These are phyloP conservation scores for Smutsia temminckii DNA, from an alignment of 2,797 vertebrate species.

Conservation along the genomic window DNA sequence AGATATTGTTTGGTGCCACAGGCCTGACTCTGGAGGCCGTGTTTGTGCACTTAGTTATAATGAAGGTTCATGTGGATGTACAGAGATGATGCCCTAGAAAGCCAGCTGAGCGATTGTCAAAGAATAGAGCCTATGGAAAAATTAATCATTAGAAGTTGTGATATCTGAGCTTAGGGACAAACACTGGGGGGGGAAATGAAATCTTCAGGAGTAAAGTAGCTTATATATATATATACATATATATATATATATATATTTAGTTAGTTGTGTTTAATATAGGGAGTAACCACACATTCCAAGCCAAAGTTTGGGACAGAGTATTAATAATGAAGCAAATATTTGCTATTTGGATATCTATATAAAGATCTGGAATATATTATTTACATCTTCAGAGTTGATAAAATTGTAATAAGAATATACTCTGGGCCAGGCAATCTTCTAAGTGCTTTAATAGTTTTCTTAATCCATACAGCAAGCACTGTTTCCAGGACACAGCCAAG, in stretches of 20 bases:
- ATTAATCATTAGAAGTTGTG: background rate
- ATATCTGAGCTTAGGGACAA: background rate
- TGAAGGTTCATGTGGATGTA: background rate
- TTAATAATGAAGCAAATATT: background rate
- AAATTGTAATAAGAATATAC: background rate
- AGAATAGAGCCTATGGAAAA: background rate
- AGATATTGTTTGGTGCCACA: background rate
- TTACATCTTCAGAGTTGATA: background rate
- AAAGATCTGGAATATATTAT: background rate
- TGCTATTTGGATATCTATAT: background rate
- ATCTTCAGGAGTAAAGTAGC: background rate
- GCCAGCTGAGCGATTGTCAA: background rate
- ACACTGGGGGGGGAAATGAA: background rate
- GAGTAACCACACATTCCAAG: background rate
- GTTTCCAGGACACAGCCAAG: background rate
- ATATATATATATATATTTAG: background rate
- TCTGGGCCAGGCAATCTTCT: background rate
- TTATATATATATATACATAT: background rate
- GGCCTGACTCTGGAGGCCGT: background rate
- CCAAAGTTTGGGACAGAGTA: background rate
- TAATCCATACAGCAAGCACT: background rate
- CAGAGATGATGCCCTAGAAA: background rate
- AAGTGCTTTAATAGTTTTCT: background rate
- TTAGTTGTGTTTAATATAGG: background rate
- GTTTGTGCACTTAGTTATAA: background rate